Conservation (phyloP, 2,113 vertebrate species). For the Uropsilus gracilis region DNA sequence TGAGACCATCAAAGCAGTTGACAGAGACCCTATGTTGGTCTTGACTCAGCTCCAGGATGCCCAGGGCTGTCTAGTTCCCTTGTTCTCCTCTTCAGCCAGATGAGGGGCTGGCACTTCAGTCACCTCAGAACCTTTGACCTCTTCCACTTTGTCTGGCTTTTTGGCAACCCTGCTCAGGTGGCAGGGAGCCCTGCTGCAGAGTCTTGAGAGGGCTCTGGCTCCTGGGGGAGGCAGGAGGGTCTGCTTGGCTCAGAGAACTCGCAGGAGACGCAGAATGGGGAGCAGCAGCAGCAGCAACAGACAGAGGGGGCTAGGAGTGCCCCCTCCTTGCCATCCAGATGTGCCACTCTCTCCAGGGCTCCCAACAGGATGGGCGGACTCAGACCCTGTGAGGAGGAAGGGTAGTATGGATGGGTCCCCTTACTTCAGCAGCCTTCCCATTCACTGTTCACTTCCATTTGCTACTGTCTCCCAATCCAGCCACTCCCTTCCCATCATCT, state of each 20-base stretch:
- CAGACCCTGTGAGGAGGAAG: slow-evolving; percentile 52
- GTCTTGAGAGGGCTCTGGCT: not conserved
- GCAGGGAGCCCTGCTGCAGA: not conserved
- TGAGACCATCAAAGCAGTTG: not conserved
- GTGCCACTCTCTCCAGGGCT: slow-evolving; percentile 77
- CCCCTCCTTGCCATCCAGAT: slow-evolving; percentile 64
- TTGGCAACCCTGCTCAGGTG: not conserved
- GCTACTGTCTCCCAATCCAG: not conserved
- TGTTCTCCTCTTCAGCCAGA: not conserved
- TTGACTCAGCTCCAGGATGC: not conserved
- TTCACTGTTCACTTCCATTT: not conserved
- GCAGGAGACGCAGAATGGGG: slow-evolving; percentile 73
- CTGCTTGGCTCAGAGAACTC: slow-evolving; percentile 65
- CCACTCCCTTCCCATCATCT: not conserved
- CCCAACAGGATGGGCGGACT: slow-evolving; percentile 73
- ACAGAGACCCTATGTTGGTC: not conserved
- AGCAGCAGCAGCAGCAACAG: slow-evolving; percentile 76
- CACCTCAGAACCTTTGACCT: slow-evolving; percentile 25
- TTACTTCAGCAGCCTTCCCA: not conserved
- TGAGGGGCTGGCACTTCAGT: not conserved
- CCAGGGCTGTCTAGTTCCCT: not conserved
- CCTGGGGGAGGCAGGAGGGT: slow-evolving; percentile 25
- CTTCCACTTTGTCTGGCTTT: not conserved
- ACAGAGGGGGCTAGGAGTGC: slow-evolving; percentile 71
- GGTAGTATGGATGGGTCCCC: not conserved